A percentile compares a stretch with the other conserved stretches of the same genome.
These are phyloP conservation scores for Meriones unguiculatus DNA, from an alignment of 2,113 vertebrate species.

Conservation along the genomic window DNA sequence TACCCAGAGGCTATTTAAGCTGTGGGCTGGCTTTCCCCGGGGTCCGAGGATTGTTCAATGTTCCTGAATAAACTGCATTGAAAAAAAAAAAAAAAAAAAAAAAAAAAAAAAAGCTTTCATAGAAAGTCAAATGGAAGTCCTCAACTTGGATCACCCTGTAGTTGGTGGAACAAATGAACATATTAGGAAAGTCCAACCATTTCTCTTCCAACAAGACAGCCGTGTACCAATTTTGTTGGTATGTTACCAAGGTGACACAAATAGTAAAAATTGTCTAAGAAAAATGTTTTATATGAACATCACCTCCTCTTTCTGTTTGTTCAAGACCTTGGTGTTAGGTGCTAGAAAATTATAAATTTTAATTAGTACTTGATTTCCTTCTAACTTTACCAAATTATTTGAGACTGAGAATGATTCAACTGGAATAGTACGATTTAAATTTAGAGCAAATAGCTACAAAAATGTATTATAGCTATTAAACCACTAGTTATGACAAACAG, in stretches of 20 bases:
- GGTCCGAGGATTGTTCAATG: no score
- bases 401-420: conserved; percentile 49
- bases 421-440: not conserved
- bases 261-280: not conserved
- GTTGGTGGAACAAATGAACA: not conserved
- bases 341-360: not conserved
- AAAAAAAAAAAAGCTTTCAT: not conserved
- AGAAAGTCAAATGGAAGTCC: not conserved
- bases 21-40: no score
- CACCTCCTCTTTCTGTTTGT: not conserved
- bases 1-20: no score
- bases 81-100: not conserved
- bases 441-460: not conserved
- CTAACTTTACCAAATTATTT: conserved; percentile 16
- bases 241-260: not conserved
- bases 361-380: conserved; percentile 15
- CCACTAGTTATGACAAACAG: not conserved
- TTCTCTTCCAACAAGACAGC: conserved; percentile 7
- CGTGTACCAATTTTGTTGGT: not conserved
- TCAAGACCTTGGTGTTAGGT: not conserved
- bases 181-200: not conserved
- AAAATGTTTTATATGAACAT: not conserved
- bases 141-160: not conserved
- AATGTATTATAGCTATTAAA: not conserved
- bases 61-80: no score